phyloP scores from a whole-genome alignment of 2,797 vertebrate species.

The Gymnocypris eckloni region DNA sequence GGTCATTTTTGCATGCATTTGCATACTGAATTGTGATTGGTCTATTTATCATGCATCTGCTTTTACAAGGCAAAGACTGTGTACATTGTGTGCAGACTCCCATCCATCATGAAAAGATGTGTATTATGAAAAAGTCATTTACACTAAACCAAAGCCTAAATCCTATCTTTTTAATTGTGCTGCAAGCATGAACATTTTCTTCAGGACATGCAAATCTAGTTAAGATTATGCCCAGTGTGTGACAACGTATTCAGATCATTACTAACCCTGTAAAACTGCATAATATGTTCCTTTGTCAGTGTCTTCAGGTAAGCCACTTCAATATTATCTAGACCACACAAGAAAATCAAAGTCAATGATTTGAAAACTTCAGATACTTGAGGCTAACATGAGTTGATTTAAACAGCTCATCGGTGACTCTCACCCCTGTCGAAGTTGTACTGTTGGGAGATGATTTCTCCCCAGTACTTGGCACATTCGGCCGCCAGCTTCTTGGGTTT shows the following conservation, averaged over 20 bases:
- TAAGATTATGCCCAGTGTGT: background rate
- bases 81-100: background rate
- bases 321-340: constrained; percentile 87
- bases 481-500: constrained; percentile 98
- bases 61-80: background rate
- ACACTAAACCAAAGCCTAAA: background rate
- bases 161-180: background rate
- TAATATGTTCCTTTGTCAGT: constrained; percentile 89
- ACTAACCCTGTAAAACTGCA: constrained; percentile 93
- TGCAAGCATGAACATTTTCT: background rate
- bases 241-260: background rate
- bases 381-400: background rate
- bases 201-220: background rate
- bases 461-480: constrained; percentile 98
- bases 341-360: background rate
- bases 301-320: constrained; percentile 97
- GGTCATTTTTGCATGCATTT: background rate
- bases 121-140: background rate
- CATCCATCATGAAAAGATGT: background rate
- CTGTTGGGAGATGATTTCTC: constrained; percentile 97
- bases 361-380: background rate
- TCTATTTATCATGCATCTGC: background rate
- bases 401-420: background rate
- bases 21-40: background rate
- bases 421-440: constrained; percentile 98